Conservation (phyloP, 2,113 vertebrate species). For the Otus sunia region DNA sequence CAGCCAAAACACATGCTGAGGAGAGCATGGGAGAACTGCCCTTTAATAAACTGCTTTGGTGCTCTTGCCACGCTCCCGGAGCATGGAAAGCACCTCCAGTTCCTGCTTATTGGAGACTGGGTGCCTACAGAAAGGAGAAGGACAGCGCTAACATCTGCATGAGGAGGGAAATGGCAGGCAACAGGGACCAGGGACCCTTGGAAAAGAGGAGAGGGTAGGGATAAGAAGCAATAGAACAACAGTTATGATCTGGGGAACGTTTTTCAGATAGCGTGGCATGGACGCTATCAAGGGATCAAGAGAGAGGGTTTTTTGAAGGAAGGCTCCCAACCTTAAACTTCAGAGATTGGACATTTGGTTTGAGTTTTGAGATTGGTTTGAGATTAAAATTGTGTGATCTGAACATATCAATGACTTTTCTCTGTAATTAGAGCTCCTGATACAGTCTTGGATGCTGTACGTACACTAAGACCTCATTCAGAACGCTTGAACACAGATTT, state of each 20-base stretch:
- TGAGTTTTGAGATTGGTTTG: neutral
- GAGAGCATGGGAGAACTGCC: neutral
- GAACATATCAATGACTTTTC: neutral
- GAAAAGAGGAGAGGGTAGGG: neutral
- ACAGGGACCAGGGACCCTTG: neutral
- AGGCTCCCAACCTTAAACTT: neutral
- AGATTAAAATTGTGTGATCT: neutral
- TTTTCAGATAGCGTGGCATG: neutral
- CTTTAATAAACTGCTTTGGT: neutral
- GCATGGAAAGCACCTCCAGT: neutral
- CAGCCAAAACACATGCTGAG: neutral
- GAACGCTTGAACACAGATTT: conserved; percentile 6
- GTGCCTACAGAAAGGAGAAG: neutral
- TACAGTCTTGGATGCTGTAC: neutral
- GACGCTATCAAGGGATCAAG: neutral
- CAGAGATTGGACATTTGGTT: neutral
- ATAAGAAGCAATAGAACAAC: neutral
- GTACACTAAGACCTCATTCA: conserved; percentile 3
- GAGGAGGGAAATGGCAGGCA: neutral
- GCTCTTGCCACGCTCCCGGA: neutral
- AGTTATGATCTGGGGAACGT: neutral
- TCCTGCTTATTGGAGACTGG: neutral
- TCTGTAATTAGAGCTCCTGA: neutral
- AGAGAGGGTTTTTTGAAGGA: neutral
- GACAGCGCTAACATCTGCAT: neutral